Conservation (phyloP, 2,797 vertebrate genomes). For the Sciurus vulgaris region DNA sequence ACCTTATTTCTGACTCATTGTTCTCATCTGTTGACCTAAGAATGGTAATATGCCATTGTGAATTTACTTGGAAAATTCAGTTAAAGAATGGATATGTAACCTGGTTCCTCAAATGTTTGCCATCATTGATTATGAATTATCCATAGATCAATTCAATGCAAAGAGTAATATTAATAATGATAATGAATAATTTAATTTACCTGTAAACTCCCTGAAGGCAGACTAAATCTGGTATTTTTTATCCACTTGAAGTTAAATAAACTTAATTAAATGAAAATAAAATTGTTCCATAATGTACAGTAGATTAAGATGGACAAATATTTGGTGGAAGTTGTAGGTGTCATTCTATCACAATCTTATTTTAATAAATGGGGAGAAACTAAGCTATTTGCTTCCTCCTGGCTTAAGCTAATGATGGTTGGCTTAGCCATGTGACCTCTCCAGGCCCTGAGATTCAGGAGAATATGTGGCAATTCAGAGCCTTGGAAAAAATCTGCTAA, state of each 20-base stretch:
- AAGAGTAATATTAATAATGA: not conserved
- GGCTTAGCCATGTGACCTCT: not conserved
- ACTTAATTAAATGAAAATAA: slow-evolving; percentile 36
- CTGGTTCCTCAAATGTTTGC: not conserved
- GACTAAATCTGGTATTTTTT: not conserved
- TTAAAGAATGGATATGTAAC: not conserved
- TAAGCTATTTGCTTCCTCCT: not conserved
- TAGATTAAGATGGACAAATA: not conserved
- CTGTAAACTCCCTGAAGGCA: not conserved
- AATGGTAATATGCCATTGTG: not conserved
- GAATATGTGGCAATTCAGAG: not conserved
- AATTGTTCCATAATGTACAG: not conserved
- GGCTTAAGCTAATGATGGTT: not conserved
- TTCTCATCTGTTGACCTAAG: not conserved
- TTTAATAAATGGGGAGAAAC: not conserved
- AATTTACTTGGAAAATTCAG: not conserved
- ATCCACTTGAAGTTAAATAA: not conserved
- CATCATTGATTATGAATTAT: not conserved
- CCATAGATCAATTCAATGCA: not conserved
- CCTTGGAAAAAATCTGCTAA: not conserved
- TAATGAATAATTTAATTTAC: slow-evolving; percentile 20
- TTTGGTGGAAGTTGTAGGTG: not conserved
- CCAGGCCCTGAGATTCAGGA: not conserved
- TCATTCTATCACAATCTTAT: not conserved
- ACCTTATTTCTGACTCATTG: not conserved